Conservation (phyloP, 64 coral and sea anemone species). For the Dendrophyllia cribrosa region DNA sequence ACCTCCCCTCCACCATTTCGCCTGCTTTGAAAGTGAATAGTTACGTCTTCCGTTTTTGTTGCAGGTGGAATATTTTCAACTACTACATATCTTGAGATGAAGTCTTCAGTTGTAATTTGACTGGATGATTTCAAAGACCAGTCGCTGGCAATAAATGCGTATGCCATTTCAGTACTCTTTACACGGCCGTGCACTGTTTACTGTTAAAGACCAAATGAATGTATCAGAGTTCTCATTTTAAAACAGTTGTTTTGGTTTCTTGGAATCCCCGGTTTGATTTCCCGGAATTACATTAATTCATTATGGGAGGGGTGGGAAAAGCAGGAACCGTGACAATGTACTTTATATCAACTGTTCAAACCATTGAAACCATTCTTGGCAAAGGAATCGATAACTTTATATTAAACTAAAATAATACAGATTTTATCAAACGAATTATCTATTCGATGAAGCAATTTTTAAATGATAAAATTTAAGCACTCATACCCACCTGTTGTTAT, state of each 20-base stretch:
- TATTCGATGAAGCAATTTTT: background rate
- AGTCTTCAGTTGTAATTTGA: background rate
- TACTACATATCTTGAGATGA: background rate
- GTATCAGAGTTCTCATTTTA: too few relatives aligned
- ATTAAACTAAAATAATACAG: too few relatives aligned
- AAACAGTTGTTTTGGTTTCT: background rate
- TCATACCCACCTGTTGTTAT: background rate
- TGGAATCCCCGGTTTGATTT: background rate
- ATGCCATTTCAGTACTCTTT: background rate
- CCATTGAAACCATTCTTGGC: background rate
- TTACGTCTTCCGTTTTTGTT: background rate
- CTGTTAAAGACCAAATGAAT: background rate
- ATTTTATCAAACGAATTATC: too few relatives aligned
- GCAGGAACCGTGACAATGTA: too few relatives aligned
- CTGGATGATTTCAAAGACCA: too few relatives aligned
- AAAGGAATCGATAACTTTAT: too few relatives aligned
- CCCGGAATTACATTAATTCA: background rate
- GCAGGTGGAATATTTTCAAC: conserved; percentile 7
- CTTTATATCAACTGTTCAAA: background rate
- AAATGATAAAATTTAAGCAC: background rate
- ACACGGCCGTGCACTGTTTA: background rate
- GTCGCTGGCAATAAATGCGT: background rate
- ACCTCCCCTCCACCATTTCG: conserved; percentile 39
- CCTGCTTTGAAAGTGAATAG: conserved; percentile 25
- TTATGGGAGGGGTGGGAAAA: background rate